Base-by-base conservation (phyloP, 1,140 invertebrate genomes). In the Acyrthosiphon pisum region DNA sequence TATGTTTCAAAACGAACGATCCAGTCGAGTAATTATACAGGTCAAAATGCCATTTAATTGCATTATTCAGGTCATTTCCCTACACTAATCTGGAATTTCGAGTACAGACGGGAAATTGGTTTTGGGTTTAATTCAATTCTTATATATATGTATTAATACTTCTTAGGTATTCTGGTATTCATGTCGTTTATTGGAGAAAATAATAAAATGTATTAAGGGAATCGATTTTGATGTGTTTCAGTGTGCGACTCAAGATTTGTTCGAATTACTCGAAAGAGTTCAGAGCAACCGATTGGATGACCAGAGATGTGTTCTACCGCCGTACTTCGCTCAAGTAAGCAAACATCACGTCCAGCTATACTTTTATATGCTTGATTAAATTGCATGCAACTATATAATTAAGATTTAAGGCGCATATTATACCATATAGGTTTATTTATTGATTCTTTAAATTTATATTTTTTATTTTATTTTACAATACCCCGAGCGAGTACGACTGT, bases 231-330 rank as follows among this genome's bases (percentile, higher is more conserved):
- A 35, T 26, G 46, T 93, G 53, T 94, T 96, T 60, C 96, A 97
- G 95, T 97, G 96, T 92, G 96, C 97, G 60, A 97, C 97, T 90
- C 97, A 97, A 94, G 97, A 98, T 95, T 96, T 98, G 76, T 98
- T 99, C 95, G 98, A 98, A 95, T 95, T 99, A 93, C 96, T 99
- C 94, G 98, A 99, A 95, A 96, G 97, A 95, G 97, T 98, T 93
- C 98, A 99, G 96, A 98, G 98, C 96, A 98, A 98, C 93, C 96
- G 98, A 86, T 95, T 99, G 94, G 98, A 99, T 95, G 98, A 99
- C 96, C 98, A 99, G 96, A 96, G 98, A 95, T 99, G 98, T 95
- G 98, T 98, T 93, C 96, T 99, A 94, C 98, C 98, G 87, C 96
- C 97, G 30, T 98, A 98, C 95, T 98, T 98, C 95, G 97, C 97